These are phyloP conservation scores for Plectropomus leopardus DNA, from an alignment of 2,113 vertebrate species.

Conservation along the genomic window DNA sequence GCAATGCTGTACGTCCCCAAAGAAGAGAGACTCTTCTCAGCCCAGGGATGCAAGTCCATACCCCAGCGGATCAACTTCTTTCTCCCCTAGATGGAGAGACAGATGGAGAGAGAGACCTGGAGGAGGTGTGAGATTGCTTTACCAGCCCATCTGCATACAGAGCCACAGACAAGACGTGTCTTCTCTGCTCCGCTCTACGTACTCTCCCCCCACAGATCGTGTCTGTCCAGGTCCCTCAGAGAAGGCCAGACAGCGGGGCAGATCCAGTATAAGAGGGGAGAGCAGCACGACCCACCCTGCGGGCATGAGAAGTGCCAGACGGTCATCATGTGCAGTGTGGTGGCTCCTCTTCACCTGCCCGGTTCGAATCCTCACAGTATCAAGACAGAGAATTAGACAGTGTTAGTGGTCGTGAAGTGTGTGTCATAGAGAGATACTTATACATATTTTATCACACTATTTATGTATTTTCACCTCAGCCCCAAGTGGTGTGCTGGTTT, in stretches of 20 bases:
- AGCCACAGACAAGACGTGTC: conserved; percentile 47
- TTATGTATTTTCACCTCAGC: conserved; percentile 5
- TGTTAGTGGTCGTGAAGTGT: neutral
- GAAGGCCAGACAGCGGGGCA: conserved; percentile 34
- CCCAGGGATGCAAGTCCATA: conserved; percentile 96
- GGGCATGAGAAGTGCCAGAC: conserved; percentile 14
- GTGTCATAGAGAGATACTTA: neutral
- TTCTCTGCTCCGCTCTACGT: conserved; percentile 28
- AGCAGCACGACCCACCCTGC: conserved; percentile 24
- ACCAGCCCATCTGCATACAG: conserved; percentile 57
- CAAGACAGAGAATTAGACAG: conserved; percentile 7
- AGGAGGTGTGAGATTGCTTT: conserved; percentile 42
- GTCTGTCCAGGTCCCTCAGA: conserved; percentile 61
- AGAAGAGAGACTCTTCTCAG: conserved; percentile 93
- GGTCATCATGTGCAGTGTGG: conserved; percentile 11
- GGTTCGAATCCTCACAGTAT: conserved; percentile 36
- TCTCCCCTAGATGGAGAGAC: conserved; percentile 82
- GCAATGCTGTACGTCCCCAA: conserved; percentile 94
- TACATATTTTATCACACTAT: conserved; percentile 20
- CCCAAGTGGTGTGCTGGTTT: conserved; percentile 13
- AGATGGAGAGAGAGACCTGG: conserved; percentile 20
- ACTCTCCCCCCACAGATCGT: conserved; percentile 29
- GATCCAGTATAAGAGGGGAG: conserved; percentile 25
- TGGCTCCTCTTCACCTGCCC: conserved; percentile 38
- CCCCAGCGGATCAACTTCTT: conserved; percentile 94